A percentile compares a stretch with the other conserved stretches of the same genome.
phyloP scores from a whole-genome alignment of 1,140 invertebrate species.

The Trichogramma pretiosum region DNA sequence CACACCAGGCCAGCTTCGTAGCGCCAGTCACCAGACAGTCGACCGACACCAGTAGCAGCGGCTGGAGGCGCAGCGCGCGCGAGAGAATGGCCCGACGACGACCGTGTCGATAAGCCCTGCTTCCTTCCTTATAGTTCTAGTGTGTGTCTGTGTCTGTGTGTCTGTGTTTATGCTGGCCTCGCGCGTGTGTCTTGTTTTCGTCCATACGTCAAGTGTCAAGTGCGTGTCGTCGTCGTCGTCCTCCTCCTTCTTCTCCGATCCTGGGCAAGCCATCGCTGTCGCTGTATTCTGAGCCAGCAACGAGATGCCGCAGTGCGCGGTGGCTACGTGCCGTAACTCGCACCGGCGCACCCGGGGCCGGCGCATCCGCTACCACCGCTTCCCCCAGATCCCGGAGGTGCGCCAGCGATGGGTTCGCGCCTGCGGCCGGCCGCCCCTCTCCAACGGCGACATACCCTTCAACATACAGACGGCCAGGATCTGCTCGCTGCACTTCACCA shows the following conservation, averaged over 20 bases:
- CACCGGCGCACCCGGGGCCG: slow-evolving; percentile 50
- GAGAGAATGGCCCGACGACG: slow-evolving; percentile 3
- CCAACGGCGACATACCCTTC: slow-evolving; percentile 41
- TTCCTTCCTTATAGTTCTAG: background rate
- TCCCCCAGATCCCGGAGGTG: slow-evolving; percentile 48
- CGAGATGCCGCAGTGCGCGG: slow-evolving; percentile 52
- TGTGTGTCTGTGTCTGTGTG: background rate
- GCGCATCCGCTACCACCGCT: slow-evolving; percentile 51
- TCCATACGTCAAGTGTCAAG: background rate
- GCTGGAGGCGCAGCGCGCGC: background rate
- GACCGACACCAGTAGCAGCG: background rate
- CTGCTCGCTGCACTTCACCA: slow-evolving; percentile 50
- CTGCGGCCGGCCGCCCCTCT: slow-evolving; percentile 43
- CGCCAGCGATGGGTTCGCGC: slow-evolving; percentile 47
- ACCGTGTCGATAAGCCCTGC: background rate
- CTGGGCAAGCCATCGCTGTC: background rate
- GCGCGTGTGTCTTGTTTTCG: background rate
- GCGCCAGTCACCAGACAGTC: too few relatives aligned
- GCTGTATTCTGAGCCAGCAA: background rate
- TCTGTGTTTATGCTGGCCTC: background rate
- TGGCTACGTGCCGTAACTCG: slow-evolving; percentile 50
- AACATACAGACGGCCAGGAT: slow-evolving; percentile 52
- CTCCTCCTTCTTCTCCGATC: too few relatives aligned
- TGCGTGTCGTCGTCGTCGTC: background rate
- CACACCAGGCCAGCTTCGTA: too few relatives aligned